These are phyloP conservation scores for Caenorhabditis sinica DNA, from an alignment of 2,888 invertebrate species.

Conservation along the genomic window DNA sequence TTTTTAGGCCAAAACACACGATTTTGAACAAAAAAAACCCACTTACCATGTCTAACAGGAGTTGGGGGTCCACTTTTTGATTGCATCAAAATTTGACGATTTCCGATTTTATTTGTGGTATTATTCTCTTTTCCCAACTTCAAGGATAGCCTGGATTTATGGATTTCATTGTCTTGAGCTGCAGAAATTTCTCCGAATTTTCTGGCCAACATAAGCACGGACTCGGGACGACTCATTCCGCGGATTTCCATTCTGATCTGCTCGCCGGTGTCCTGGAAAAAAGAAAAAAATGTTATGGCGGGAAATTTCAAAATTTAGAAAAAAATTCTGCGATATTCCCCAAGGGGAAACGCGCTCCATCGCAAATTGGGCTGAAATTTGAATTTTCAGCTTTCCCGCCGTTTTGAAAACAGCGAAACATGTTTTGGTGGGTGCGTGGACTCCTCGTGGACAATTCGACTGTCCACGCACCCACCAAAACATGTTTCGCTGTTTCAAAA, in stretches of 20 bases:
- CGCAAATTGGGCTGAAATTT: too few species aligned
- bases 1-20: too few species aligned
- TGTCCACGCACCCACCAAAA: too few species aligned
- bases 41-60: slow-evolving; percentile 59
- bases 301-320: neutral
- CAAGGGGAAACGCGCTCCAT: too few species aligned
- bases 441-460: too few species aligned
- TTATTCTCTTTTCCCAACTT: slow-evolving; percentile 66
- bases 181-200: slow-evolving; percentile 72
- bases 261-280: slow-evolving; percentile 70
- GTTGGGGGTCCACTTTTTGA: slow-evolving; percentile 64
- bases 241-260: slow-evolving; percentile 67
- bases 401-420: too few species aligned
- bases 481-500: too few species aligned
- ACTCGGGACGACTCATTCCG: slow-evolving; percentile 71
- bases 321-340: too few species aligned
- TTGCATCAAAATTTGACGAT: slow-evolving; percentile 6
- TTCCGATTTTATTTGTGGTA: neutral
- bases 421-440: too few species aligned
- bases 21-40: too few species aligned
- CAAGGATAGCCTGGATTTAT: slow-evolving; percentile 66
- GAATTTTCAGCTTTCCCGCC: too few species aligned
- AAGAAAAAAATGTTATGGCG: neutral
- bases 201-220: slow-evolving; percentile 71
- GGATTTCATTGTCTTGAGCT: slow-evolving; percentile 70